phyloP scores from a whole-genome alignment of 1,140 invertebrate genomes.

The Liolophura sinensis region DNA sequence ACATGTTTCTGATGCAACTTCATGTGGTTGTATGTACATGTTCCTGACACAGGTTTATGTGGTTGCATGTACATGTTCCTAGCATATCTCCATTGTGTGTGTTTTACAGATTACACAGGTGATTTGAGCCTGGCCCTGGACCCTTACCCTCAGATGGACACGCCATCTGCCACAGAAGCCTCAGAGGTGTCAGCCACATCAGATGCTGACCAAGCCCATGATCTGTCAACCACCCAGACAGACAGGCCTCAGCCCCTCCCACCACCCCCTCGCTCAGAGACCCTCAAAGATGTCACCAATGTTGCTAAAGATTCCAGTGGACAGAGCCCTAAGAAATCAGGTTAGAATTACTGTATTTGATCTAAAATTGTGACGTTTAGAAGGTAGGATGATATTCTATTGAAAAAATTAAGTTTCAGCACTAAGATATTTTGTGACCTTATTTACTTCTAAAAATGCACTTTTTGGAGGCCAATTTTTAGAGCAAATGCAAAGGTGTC shows the following conservation, averaged over 20 bases:
- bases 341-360: too few relatives aligned
- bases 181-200: conserved; percentile 17
- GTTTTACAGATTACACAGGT: conserved; percentile 32
- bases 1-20: too few relatives aligned
- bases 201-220: neutral
- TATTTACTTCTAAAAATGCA: neutral
- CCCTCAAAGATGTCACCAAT: conserved; percentile 41
- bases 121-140: conserved; percentile 44
- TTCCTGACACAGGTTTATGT: too few relatives aligned
- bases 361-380: too few relatives aligned
- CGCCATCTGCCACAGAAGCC: conserved; percentile 22
- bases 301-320: conserved; percentile 18
- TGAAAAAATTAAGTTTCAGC: neutral
- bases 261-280: conserved; percentile 32
- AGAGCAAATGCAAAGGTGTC: too few relatives aligned
- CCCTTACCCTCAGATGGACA: conserved; percentile 32
- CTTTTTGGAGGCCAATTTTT: neutral
- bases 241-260: conserved; percentile 24
- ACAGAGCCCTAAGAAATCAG: conserved; percentile 24
- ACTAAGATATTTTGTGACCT: neutral
- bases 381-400: neutral
- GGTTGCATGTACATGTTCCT: too few relatives aligned
- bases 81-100: neutral
- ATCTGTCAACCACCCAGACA: conserved; percentile 2
- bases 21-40: too few relatives aligned